phyloP scores from a whole-genome alignment of 2,888 invertebrate species.

The Pteria penguin region DNA sequence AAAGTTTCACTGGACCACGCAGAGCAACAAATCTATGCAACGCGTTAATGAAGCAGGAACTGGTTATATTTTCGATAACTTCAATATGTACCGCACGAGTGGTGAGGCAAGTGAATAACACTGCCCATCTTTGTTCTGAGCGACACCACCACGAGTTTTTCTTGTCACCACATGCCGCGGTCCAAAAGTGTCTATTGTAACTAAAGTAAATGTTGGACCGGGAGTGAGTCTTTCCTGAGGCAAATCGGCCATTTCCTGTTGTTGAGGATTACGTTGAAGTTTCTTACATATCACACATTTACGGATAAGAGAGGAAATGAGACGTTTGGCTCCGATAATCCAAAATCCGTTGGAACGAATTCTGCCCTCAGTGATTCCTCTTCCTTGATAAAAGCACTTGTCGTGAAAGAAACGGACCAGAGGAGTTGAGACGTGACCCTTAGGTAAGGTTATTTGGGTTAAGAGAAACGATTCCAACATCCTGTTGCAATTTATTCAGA shows the following conservation, averaged over 20 bases:
- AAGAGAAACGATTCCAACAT: neutral
- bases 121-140: neutral
- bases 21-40: neutral
- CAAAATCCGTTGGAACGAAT: neutral
- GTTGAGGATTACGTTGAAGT: neutral
- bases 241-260: neutral
- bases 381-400: neutral
- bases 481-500: neutral
- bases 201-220: neutral
- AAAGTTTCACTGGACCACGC: neutral
- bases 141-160: neutral
- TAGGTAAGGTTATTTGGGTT: neutral
- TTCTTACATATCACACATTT: neutral
- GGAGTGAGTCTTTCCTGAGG: neutral
- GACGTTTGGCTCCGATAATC: neutral
- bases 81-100: slow-evolving; percentile 3
- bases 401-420: neutral
- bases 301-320: neutral
- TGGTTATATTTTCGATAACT: neutral
- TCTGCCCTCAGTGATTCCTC: neutral
- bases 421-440: neutral
- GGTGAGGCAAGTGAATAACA: neutral
- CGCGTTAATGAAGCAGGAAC: neutral
- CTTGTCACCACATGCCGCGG: neutral
- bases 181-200: neutral